Conservation (phyloP, 2,113 vertebrate genomes). For the Chaenocephalus aceratus region DNA sequence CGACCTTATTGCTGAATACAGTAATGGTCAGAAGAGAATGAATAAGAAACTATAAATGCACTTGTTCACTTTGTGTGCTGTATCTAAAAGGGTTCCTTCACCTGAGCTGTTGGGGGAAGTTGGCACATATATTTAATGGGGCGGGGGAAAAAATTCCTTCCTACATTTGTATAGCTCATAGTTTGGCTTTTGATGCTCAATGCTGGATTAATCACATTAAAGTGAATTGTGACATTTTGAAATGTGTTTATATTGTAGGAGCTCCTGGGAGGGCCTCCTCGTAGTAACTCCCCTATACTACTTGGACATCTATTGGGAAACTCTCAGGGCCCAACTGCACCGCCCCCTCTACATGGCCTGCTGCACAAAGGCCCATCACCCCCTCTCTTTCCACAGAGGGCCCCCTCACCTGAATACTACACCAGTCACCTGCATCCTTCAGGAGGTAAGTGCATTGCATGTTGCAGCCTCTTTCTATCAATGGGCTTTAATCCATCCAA, state of each 20-base stretch:
- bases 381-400: conserved; percentile 90
- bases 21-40: neutral
- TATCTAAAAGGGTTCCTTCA: neutral
- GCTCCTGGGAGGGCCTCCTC: conserved; percentile 88
- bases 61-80: too few relatives aligned
- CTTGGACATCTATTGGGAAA: conserved; percentile 88
- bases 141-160: neutral
- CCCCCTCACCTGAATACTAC: conserved; percentile 92
- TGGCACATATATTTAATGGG: neutral
- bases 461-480: neutral
- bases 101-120: too few relatives aligned
- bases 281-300: conserved; percentile 86
- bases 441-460: conserved; percentile 79
- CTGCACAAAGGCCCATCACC: conserved; percentile 90
- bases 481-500: neutral
- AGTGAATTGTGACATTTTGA: neutral
- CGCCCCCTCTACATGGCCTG: conserved; percentile 81
- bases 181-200: neutral
- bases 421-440: conserved; percentile 87
- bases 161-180: neutral
- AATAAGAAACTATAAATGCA: neutral
- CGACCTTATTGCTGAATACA: neutral
- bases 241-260: conserved; percentile 82
- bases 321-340: conserved; percentile 78
- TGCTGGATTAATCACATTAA: neutral